These are phyloP conservation scores for Mola mola DNA, from an alignment of 2,113 vertebrate species.

Conservation along the genomic window DNA sequence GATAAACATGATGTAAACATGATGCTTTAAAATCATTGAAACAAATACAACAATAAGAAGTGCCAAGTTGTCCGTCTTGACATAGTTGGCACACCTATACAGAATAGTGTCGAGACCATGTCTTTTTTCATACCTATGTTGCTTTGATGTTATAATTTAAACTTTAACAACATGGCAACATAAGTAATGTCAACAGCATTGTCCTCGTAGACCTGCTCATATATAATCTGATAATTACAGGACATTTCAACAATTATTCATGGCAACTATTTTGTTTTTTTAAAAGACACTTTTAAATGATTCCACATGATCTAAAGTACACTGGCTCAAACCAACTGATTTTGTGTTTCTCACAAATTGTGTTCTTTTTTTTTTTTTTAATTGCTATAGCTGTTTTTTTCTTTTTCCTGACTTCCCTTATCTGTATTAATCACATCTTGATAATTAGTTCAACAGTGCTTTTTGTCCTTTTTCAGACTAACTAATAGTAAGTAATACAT, in stretches of 20 bases:
- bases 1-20: conserved; percentile 9
- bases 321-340: no score
- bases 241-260: no score
- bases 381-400: background rate
- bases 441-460: conserved; percentile 1
- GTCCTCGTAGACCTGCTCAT: no score
- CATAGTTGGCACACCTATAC: background rate
- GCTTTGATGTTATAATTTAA: no score
- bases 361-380: background rate
- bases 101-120: no score
- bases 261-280: no score
- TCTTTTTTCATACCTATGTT: no score
- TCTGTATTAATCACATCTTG: conserved; percentile 6
- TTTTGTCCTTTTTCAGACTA: background rate
- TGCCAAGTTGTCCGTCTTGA: background rate
- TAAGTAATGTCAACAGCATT: no score
- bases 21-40: conserved; percentile 3
- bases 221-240: no score
- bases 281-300: no score
- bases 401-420: background rate
- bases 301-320: no score
- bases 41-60: background rate
- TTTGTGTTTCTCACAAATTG: conserved; percentile 1
- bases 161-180: no score
- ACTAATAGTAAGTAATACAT: background rate